Conservation (phyloP, 2,888 invertebrate species). For the Pseudanteris insignis region DNA sequence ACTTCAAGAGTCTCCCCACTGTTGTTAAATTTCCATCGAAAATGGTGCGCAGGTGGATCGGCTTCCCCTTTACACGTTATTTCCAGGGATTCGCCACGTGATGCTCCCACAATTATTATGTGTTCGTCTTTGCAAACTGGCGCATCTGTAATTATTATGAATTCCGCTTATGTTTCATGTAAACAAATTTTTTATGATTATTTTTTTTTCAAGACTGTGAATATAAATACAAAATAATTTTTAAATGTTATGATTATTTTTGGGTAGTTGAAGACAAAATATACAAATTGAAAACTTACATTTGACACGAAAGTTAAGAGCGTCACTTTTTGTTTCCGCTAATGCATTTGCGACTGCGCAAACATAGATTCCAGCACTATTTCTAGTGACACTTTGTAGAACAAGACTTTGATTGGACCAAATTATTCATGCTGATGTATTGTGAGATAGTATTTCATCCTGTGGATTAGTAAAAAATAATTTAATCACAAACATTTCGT, state of each 20-base stretch:
- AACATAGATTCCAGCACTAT: slow-evolving; percentile 86
- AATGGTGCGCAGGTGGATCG: slow-evolving; percentile 88
- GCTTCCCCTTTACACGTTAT: slow-evolving; percentile 91
- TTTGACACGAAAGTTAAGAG: slow-evolving; percentile 84
- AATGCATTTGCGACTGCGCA: slow-evolving; percentile 89
- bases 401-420: slow-evolving; percentile 92
- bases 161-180: too few relatives aligned
- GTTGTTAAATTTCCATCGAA: slow-evolving; percentile 95
- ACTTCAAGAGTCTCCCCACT: slow-evolving; percentile 89
- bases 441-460: slow-evolving; percentile 83
- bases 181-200: too few relatives aligned
- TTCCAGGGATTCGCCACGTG: slow-evolving; percentile 85
- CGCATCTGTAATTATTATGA: slow-evolving; percentile 74
- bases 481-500: too few relatives aligned
- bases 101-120: slow-evolving; percentile 86
- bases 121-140: slow-evolving; percentile 83
- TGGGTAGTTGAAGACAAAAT: too few relatives aligned
- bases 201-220: too few relatives aligned
- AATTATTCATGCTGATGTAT: slow-evolving; percentile 86
- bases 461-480: slow-evolving; percentile 66
- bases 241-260: too few relatives aligned
- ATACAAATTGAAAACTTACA: slow-evolving; percentile 73
- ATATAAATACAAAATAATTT: too few relatives aligned
- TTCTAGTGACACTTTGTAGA: slow-evolving; percentile 86
- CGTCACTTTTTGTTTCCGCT: slow-evolving; percentile 88